Conservation (phyloP, 2,113 vertebrate species). For the Riparia riparia region DNA sequence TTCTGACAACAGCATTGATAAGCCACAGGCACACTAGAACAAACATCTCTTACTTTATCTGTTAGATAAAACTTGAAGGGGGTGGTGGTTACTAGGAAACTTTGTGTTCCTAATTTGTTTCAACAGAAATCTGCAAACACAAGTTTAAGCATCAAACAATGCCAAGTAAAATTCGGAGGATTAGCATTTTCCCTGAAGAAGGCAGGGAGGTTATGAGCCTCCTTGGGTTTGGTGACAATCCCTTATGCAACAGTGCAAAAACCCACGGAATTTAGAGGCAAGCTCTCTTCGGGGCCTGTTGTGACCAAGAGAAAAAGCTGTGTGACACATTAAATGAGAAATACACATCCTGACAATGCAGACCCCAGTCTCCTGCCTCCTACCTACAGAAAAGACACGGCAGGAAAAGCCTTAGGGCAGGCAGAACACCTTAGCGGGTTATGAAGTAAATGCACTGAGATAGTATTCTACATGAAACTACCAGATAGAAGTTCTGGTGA, state of each 20-base stretch:
- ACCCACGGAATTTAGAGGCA: not conserved
- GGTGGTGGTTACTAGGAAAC: not conserved
- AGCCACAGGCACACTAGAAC: conserved; percentile 63
- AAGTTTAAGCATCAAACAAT: not conserved
- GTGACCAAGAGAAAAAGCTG: not conserved
- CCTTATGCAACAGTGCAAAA: not conserved
- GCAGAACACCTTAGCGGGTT: not conserved
- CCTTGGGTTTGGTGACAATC: not conserved
- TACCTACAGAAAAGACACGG: not conserved
- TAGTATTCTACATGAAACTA: not conserved
- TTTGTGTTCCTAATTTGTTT: conserved; percentile 44
- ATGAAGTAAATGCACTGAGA: not conserved
- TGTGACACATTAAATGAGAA: not conserved
- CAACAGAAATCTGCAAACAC: conserved; percentile 22
- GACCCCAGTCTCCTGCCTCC: not conserved
- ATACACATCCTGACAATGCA: not conserved
- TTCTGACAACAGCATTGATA: conserved; percentile 75
- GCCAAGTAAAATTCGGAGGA: not conserved
- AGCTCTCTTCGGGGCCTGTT: not conserved
- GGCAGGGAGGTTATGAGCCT: not conserved
- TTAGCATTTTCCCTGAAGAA: not conserved
- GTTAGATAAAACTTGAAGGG: conserved; percentile 25
- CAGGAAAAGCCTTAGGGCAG: not conserved
- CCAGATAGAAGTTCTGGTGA: not conserved
- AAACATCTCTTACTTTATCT: conserved; percentile 59